A percentile compares a stretch with the other conserved stretches of the same genome.
Conservation (phyloP, 1,140 invertebrate species). For the Ostrea edulis region DNA sequence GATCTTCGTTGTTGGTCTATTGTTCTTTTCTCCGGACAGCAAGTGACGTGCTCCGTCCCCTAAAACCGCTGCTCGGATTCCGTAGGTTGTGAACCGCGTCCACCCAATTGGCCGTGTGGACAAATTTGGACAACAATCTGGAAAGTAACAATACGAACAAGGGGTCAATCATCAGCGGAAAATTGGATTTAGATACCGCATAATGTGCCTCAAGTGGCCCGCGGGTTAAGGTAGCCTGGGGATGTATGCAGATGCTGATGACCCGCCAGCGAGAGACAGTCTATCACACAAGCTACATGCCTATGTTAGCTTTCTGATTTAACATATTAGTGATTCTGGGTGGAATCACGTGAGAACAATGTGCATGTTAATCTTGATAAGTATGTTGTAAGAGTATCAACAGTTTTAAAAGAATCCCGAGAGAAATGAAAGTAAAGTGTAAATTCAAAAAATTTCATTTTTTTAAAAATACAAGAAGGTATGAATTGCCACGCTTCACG, state of each 20-base stretch:
- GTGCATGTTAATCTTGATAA: too few relatives aligned
- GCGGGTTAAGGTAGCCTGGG: neutral
- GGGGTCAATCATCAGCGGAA: slow-evolving; percentile 18
- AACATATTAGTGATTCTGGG: too few relatives aligned
- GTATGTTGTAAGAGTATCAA: too few relatives aligned
- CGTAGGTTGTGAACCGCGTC: neutral
- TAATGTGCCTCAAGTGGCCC: neutral
- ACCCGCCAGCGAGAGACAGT: neutral
- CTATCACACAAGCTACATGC: neutral
- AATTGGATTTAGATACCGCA: slow-evolving; percentile 33
- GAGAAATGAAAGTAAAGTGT: too few relatives aligned
- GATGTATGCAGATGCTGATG: neutral
- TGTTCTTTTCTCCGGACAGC: neutral
- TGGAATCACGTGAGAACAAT: too few relatives aligned
- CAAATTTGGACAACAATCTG: slow-evolving; percentile 26
- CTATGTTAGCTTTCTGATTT: too few relatives aligned
- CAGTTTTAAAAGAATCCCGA: too few relatives aligned
- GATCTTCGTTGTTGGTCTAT: neutral
- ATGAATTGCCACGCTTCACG: too few relatives aligned
- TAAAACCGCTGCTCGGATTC: neutral
- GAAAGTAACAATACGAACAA: slow-evolving; percentile 6
- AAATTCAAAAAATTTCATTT: too few relatives aligned
- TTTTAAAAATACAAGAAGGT: too few relatives aligned
- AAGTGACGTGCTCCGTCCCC: neutral
- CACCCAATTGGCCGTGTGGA: neutral